Evolutionary conservation across 2,888 invertebrate genomes (phyloP), one percentile per base, ranked within the genome.

Genomic region (Oasisia sp.): DNA sequence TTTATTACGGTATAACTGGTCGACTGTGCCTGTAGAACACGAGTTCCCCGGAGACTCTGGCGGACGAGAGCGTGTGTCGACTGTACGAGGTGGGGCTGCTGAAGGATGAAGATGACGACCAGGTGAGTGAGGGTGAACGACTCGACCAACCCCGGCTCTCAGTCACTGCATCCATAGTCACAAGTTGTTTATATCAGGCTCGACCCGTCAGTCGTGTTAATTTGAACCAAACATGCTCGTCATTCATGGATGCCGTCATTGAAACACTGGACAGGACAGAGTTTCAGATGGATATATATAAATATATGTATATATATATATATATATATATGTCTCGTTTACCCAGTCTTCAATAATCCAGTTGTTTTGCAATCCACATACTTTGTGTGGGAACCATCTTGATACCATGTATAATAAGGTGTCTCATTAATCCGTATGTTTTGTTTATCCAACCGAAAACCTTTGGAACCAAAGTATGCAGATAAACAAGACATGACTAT

Each of bases 41-140:
- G 56, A 94, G 95, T 89, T 94, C 94, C 32, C 93, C 94, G 45
- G 98, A 98, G 95, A 98, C 98, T 93, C 97, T 98, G 93, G 97
- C 98, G 93, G 98, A 98, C 95, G 99, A 99, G 96, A 98, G 98
- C 2, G 98, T 98, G 94, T 98, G 99, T 92, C 97, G 98, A 94
- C 96, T 99, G 27, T 99, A 99, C 96, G 99, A 99, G 95, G 98
- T 99, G 32, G 99, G 99, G 0, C 97, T 98, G 93, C 97, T 97
- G 95, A 97, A 98, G 94, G 98, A 98, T 95, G 98, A 98, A 95
- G 98, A 99, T 94, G 99, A 99, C 94, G 98, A 98, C 96, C 98
- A 98, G 97, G 98, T 98, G 93, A 96, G 97, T 95, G 19, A 74
- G 93, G 96, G 97, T 95, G 19, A 74, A 7, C 38, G 58, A 38